Evolutionary conservation across 92 coral and sea anemone genomes (phyloP), one percentile per base, ranked within the genome.

Genomic region (Phenganax stokvisi): DNA sequence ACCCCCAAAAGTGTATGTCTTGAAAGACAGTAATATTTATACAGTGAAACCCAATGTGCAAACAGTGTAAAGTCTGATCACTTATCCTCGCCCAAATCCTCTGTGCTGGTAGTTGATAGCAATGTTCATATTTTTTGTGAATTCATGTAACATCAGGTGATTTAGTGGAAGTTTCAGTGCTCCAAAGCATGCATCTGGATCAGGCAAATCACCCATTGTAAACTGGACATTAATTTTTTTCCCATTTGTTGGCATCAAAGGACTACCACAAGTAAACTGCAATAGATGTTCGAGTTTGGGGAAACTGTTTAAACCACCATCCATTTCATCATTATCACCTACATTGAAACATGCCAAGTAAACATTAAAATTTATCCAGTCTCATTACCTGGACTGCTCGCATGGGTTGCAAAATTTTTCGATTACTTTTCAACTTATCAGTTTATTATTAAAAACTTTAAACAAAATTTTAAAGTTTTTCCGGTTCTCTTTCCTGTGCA

Each of bases 241-340:
- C 20, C 74, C 74, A 69, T 51, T 69, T 0, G 52, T 12, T 27
- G 74, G 55, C 10, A 69, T 9, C 8, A 17, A 4, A 69, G 52
- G 74, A 69, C 74, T 69, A 17, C 74, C 74, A 69, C 74, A 69
- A 9, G 74, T 69, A 29, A 69, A 69, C 74, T 69, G 74, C 10
- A 69, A 11, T 11, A 69, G 74, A 11, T 69, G 12, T 69, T 69
- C 52, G 31, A 69, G 74, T 69, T 69, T 69, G 51, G 74, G 74
- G 7, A 69, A 15, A 30, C 52, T 9, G 9, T 9, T 51, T 1
- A 69, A 51, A 16, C 12, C 20, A 69, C 53, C 74, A 69, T 51
- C 53, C 52, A 9, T 30, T 27, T 69, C 53, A 51, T 30, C 30
- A 27, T 69, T 69, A 11, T 27, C 8, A 25, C 74, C 74, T 69